Evolutionary conservation across 1,140 invertebrate species (phyloP).

Genomic region (Scaptodrosophila lebanonensis): DNA sequence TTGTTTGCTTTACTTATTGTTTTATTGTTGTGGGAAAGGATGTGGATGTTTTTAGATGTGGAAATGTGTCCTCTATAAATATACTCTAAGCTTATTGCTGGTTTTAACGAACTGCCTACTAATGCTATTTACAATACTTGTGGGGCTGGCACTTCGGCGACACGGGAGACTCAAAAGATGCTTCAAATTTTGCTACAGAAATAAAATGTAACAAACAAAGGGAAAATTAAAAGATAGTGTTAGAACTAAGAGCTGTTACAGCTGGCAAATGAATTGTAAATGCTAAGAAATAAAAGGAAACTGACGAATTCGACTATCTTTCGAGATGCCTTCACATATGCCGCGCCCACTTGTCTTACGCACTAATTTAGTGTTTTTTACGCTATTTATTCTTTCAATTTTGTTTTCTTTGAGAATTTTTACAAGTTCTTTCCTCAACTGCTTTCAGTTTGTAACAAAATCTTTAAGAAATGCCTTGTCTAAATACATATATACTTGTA

Average conservation of each 20-base stretch:
- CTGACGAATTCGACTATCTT: too few species aligned
- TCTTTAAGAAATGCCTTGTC: slow-evolving; percentile 23
- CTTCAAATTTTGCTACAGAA: too few species aligned
- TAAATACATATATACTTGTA: slow-evolving; percentile 24
- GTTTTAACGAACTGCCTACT: neutral
- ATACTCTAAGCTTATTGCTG: slow-evolving; percentile 1
- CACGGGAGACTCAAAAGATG: too few species aligned
- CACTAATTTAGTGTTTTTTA: slow-evolving; percentile 69
- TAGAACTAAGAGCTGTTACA: too few species aligned
- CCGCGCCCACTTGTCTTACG: slow-evolving; percentile 44
- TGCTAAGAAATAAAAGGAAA: too few species aligned
- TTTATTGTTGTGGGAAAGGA: neutral
- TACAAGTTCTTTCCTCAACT: slow-evolving; percentile 20
- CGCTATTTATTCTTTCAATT: slow-evolving; percentile 46
- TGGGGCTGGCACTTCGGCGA: slow-evolving; percentile 37
- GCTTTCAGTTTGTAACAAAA: slow-evolving; percentile 47
- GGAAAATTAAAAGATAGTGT: too few species aligned
- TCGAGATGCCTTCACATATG: too few species aligned
- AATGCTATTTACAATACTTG: slow-evolving; percentile 24
- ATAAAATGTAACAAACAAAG: too few species aligned
- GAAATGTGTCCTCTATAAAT: slow-evolving; percentile 22
- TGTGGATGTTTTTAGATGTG: neutral
- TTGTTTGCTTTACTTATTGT: neutral
- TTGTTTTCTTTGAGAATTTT: slow-evolving; percentile 19
- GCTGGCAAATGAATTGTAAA: too few species aligned